Conservation (phyloP, 2,113 vertebrate genomes). For the Dermatemys mawii region DNA sequence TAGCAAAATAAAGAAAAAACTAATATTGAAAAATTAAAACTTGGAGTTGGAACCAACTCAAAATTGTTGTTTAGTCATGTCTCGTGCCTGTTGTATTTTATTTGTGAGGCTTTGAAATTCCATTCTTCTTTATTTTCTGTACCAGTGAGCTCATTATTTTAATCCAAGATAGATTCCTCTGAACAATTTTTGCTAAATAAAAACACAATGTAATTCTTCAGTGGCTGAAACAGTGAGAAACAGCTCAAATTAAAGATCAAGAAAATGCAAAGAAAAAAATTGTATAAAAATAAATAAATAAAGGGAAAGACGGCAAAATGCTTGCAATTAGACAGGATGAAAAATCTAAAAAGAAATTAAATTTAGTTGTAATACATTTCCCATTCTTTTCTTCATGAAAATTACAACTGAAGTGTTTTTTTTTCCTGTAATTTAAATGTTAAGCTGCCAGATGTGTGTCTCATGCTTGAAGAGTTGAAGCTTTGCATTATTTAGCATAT, state of each 20-base stretch:
- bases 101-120: conserved; percentile 60
- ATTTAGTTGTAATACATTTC: conserved; percentile 91
- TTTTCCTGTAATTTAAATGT: conserved; percentile 98
- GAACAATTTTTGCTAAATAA: conserved; percentile 74
- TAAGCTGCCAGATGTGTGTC: conserved; percentile 99
- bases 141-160: conserved; percentile 71
- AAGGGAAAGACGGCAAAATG: conserved; percentile 77
- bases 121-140: conserved; percentile 67
- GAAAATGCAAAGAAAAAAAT: conserved; percentile 77
- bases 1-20: conserved; percentile 61
- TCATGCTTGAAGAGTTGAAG: conserved; percentile 99
- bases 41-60: conserved; percentile 30
- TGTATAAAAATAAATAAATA: conserved; percentile 76
- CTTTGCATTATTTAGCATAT: conserved; percentile 99
- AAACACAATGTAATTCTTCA: conserved; percentile 73
- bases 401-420: conserved; percentile 91
- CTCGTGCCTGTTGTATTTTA: conserved; percentile 50
- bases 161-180: conserved; percentile 72
- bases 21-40: conserved; percentile 48
- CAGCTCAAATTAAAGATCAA: conserved; percentile 81
- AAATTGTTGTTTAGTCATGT: conserved; percentile 54
- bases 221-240: conserved; percentile 60
- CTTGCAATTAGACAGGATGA: conserved; percentile 89
- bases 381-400: conserved; percentile 90
- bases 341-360: conserved; percentile 92